Conservation (phyloP, 2,113 vertebrate species). For the Colossoma macropomum region DNA sequence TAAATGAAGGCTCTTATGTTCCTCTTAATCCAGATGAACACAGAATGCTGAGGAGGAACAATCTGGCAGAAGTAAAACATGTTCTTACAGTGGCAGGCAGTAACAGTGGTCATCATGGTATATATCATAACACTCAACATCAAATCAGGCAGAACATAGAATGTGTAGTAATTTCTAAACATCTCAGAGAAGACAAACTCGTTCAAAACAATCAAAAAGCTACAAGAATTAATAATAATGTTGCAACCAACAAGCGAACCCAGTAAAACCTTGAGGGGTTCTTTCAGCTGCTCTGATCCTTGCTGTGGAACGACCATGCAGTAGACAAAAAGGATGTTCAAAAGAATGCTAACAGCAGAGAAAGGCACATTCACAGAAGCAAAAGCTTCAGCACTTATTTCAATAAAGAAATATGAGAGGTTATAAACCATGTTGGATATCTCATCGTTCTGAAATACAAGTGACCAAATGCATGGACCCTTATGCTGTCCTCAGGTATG, state of each 20-base stretch:
- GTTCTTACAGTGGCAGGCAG: slow-evolving; percentile 51
- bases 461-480: too few relatives aligned
- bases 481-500: too few relatives aligned
- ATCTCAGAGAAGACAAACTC: too few relatives aligned
- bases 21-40: slow-evolving; percentile 55
- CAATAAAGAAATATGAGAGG: rapidly evolving
- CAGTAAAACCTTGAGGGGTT: slow-evolving; percentile 59
- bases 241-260: too few relatives aligned
- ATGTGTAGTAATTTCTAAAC: too few relatives aligned
- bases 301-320: slow-evolving; percentile 50
- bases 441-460: not conserved
- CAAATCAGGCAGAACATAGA: not conserved
- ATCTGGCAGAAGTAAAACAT: slow-evolving; percentile 61
- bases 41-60: slow-evolving; percentile 43
- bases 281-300: slow-evolving; percentile 36
- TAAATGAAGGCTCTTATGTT: slow-evolving; percentile 56
- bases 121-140: not conserved
- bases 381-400: not conserved
- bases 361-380: slow-evolving; percentile 39
- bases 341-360: not conserved
- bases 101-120: slow-evolving; percentile 39
- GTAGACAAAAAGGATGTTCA: slow-evolving; percentile 61
- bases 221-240: not conserved
- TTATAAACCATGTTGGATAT: not conserved
- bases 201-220: not conserved